Evolutionary conservation across 2,888 invertebrate genomes (phyloP).

Genomic region (Dione juno): DNA sequence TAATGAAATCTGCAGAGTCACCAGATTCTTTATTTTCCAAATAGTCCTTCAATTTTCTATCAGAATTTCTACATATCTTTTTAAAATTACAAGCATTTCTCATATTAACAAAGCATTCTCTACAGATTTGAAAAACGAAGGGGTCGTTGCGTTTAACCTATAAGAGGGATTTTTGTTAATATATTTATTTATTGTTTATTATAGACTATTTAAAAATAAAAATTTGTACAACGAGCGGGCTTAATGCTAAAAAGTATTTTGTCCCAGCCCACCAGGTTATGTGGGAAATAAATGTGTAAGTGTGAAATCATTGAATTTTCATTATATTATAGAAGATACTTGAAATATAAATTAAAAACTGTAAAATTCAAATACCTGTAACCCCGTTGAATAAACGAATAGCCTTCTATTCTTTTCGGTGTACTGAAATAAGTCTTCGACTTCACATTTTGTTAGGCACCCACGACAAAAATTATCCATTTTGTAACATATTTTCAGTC

Average conservation of each 20-base stretch:
- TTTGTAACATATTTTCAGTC: neutral
- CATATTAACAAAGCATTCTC: conserved; percentile 70
- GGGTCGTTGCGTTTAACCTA: conserved; percentile 73
- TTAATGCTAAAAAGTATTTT: too few species aligned
- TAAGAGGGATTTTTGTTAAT: conserved; percentile 43
- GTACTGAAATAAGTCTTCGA: conserved; percentile 65
- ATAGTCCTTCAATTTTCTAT: conserved; percentile 68
- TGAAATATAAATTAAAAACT: neutral
- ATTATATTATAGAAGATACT: neutral
- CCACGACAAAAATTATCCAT: conserved; percentile 75
- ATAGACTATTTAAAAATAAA: too few species aligned
- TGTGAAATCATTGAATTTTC: too few species aligned
- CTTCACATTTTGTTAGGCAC: conserved; percentile 69
- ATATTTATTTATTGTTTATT: conserved; percentile 4
- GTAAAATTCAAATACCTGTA: conserved; percentile 60
- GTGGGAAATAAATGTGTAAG: too few species aligned
- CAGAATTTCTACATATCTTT: conserved; percentile 72
- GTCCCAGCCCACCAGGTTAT: too few species aligned
- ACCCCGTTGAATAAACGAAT: conserved; percentile 72
- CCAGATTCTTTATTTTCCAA: conserved; percentile 60
- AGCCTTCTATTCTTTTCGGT: conserved; percentile 71
- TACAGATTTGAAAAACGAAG: conserved; percentile 74
- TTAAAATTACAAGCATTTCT: conserved; percentile 74
- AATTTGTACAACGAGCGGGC: too few species aligned
- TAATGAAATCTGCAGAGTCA: conserved; percentile 61